Percentiles rank a stretch among this genome's conserved stretches.
These are phyloP conservation scores for Hydrocynus forskahlii DNA, from an alignment of 2,797 vertebrate genomes.

Conservation along the genomic window DNA sequence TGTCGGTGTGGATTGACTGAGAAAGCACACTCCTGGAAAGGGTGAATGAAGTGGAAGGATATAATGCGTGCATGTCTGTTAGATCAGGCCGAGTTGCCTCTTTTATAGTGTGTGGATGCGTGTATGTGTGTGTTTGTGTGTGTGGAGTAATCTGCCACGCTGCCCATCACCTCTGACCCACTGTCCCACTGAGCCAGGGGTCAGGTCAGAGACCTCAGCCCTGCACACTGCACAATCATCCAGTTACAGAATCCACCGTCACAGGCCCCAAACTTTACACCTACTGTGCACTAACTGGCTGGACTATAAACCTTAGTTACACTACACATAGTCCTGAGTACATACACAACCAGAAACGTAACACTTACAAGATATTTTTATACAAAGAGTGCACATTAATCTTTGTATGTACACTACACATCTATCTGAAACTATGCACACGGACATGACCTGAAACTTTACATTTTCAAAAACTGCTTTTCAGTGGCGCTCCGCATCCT, in stretches of 20 bases:
- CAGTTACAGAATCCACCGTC: constrained; percentile 53
- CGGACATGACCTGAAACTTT: neutral
- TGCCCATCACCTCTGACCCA: constrained; percentile 78
- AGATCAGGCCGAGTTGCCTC: constrained; percentile 75
- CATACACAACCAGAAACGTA: neutral
- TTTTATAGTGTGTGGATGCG: constrained; percentile 59
- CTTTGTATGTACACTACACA: neutral
- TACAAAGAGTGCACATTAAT: too few relatives aligned
- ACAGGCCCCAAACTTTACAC: neutral
- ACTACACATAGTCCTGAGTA: neutral
- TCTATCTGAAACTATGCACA: neutral
- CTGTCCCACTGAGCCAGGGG: constrained; percentile 80
- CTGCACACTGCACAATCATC: constrained; percentile 48
- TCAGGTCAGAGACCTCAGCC: constrained; percentile 68
- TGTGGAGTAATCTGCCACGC: constrained; percentile 73
- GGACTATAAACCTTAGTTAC: too few relatives aligned
- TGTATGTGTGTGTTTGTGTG: constrained; percentile 59
- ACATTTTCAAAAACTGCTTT: neutral
- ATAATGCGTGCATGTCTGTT: constrained; percentile 57
- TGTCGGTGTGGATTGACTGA: constrained; percentile 2
- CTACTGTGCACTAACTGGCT: too few relatives aligned
- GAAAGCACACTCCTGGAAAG: constrained; percentile 66
- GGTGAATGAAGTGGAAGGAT: constrained; percentile 60
- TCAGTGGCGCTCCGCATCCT: neutral
- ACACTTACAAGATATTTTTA: neutral